A percentile compares a stretch with the other conserved stretches of the same genome.
phyloP scores from a whole-genome alignment of 2,888 invertebrate species.

The Diarsia mendica region DNA sequence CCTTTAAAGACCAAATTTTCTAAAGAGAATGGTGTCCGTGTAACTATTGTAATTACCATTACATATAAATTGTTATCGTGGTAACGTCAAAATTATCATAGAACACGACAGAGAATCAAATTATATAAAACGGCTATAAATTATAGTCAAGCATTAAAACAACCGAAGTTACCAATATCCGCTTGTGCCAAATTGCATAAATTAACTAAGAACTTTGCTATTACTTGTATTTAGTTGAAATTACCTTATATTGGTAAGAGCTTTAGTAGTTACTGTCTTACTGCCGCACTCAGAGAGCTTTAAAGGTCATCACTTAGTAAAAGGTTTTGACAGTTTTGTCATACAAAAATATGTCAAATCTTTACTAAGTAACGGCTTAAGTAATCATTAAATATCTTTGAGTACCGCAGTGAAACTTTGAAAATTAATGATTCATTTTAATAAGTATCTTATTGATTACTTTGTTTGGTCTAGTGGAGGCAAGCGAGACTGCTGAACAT shows the following conservation, averaged over 20 bases:
- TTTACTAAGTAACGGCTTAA: too few relatives aligned
- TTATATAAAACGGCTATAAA: slow-evolving; percentile 26
- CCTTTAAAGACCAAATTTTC: not conserved
- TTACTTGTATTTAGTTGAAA: not conserved
- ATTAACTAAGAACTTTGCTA: slow-evolving; percentile 13
- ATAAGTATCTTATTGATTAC: too few relatives aligned
- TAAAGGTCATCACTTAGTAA: too few relatives aligned
- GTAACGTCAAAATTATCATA: not conserved
- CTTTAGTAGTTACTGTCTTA: too few relatives aligned
- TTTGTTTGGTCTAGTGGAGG: too few relatives aligned
- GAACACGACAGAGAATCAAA: slow-evolving; percentile 16
- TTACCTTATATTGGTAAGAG: not conserved
- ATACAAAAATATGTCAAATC: too few relatives aligned
- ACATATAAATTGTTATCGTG: not conserved
- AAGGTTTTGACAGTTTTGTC: too few relatives aligned
- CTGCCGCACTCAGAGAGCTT: too few relatives aligned
- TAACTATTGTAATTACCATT: not conserved
- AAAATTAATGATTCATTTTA: too few relatives aligned
- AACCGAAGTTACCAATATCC: slow-evolving; percentile 26
- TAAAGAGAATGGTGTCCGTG: not conserved
- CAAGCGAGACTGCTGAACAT: too few relatives aligned
- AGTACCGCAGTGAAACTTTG: too few relatives aligned
- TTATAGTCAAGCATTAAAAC: slow-evolving; percentile 15
- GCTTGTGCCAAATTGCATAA: slow-evolving; percentile 38
- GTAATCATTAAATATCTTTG: too few relatives aligned